phyloP scores from a whole-genome alignment of 1,140 invertebrate species.

The Camponotus floridanus region DNA sequence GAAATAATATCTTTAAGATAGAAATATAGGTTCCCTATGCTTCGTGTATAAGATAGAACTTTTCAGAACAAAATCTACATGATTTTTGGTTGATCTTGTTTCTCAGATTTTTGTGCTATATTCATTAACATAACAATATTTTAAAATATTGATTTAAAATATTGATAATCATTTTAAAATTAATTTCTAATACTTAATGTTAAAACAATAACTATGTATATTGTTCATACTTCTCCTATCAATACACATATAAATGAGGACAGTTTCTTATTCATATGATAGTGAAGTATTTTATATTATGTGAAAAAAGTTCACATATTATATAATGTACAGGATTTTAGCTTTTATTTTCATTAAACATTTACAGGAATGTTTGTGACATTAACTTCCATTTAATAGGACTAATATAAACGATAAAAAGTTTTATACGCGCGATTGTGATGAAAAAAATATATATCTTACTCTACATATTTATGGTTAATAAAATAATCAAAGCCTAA shows the following conservation, averaged over 20 bases:
- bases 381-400: constrained; percentile 26
- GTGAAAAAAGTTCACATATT: constrained; percentile 25
- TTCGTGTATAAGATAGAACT: constrained; percentile 45
- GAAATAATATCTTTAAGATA: constrained; percentile 22
- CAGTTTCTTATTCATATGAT: neutral
- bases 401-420: constrained; percentile 53
- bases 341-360: constrained; percentile 47
- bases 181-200: constrained; percentile 10
- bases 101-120: constrained; percentile 52
- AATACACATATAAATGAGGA: constrained; percentile 51
- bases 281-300: neutral
- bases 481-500: constrained; percentile 46
- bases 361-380: constrained; percentile 66
- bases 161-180: constrained; percentile 59
- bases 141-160: constrained; percentile 66
- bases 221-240: constrained; percentile 9
- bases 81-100: constrained; percentile 33
- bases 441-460: constrained; percentile 46
- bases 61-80: constrained; percentile 29
- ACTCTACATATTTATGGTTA: constrained; percentile 24
- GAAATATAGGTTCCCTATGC: constrained; percentile 9
- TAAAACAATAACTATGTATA: constrained; percentile 49
- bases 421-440: constrained; percentile 33
- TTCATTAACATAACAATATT: constrained; percentile 42
- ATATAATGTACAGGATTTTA: constrained; percentile 29